Percentiles rank a stretch among this genome's conserved stretches.
phyloP scores from a whole-genome alignment of 2,113 vertebrate species.

The Erythrolamprus reginae region DNA sequence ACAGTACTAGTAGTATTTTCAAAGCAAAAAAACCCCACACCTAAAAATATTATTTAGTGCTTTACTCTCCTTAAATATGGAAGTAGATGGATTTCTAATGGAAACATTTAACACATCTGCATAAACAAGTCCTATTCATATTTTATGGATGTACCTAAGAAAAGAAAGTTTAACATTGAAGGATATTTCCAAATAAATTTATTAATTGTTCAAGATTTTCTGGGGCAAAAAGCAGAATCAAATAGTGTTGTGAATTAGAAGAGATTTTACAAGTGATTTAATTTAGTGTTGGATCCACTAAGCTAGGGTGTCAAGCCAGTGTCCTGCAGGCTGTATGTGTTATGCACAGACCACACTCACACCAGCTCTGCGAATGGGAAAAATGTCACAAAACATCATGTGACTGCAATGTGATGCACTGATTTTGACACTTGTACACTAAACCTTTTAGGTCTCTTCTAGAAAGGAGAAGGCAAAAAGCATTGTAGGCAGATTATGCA shows the following conservation, averaged over 20 bases:
- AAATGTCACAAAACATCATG: too few species aligned
- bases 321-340: too few species aligned
- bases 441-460: background rate
- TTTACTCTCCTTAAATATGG: slow-evolving; percentile 1
- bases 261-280: background rate
- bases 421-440: background rate
- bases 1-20: background rate
- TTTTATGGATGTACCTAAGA: background rate
- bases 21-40: background rate
- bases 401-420: too few species aligned
- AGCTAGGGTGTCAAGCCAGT: too few species aligned
- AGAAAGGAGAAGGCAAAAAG: background rate
- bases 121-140: background rate
- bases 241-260: background rate
- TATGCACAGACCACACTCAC: too few species aligned
- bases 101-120: background rate
- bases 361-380: too few species aligned
- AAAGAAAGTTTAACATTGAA: background rate
- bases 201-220: background rate
- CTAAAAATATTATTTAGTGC: background rate
- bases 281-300: background rate
- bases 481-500: background rate
- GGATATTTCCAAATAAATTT: background rate
- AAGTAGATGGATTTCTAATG: background rate
- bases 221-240: background rate